These are phyloP conservation scores for Indicator maculatus DNA, from an alignment of 2,113 vertebrate species.

Conservation along the genomic window DNA sequence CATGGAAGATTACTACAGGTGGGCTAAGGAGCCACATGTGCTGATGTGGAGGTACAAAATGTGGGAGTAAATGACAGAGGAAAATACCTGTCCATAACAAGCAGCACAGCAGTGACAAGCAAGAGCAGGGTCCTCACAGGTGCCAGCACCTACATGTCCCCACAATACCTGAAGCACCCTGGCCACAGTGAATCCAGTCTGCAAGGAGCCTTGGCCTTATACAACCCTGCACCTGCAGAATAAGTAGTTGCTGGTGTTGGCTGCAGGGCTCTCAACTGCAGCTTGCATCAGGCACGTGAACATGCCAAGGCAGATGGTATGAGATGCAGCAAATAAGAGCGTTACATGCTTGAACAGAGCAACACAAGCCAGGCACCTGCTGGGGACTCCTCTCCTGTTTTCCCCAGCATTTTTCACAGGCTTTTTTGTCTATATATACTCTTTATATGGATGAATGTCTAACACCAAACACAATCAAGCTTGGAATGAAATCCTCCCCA, in stretches of 20 bases:
- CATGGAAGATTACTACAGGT: not conserved
- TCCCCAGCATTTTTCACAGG: not conserved
- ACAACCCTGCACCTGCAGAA: fast-evolving
- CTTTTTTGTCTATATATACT: not conserved
- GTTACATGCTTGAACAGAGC: fast-evolving
- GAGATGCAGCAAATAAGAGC: fast-evolving
- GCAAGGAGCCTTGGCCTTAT: fast-evolving
- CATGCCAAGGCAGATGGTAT: fast-evolving
- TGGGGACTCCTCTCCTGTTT: not conserved
- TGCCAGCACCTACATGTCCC: fast-evolving
- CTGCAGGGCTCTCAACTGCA: fast-evolving
- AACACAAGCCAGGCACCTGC: not conserved
- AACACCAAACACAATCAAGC: fast-evolving
- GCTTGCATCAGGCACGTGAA: not conserved
- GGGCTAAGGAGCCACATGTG: fast-evolving
- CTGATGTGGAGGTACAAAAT: fast-evolving
- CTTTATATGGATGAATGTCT: not conserved
- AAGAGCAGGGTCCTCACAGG: not conserved
- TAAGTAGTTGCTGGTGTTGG: fast-evolving
- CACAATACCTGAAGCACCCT: not conserved
- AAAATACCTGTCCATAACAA: fast-evolving
- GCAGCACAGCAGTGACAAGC: not conserved
- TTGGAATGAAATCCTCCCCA: not conserved
- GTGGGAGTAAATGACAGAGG: not conserved
- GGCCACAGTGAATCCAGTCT: not conserved